Evolutionary conservation across 2,797 vertebrate genomes (phyloP).

Genomic region (Megaceryle alcyon): DNA sequence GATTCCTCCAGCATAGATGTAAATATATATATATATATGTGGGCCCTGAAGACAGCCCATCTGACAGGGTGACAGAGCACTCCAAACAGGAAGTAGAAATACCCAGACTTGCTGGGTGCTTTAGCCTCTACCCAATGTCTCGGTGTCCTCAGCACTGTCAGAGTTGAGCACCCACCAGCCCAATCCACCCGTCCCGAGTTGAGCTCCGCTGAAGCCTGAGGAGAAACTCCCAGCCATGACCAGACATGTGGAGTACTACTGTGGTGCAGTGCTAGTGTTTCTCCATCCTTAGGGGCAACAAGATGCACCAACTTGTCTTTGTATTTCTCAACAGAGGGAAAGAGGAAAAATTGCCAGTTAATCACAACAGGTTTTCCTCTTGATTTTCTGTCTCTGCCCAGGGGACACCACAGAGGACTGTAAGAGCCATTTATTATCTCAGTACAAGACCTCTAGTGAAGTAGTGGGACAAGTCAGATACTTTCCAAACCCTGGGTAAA

Average conservation of each 20-base stretch:
- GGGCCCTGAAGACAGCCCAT: not conserved
- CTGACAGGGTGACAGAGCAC: not conserved
- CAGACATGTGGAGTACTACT: rapidly evolving
- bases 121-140: not conserved
- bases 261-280: not conserved
- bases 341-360: not conserved
- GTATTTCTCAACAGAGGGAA: not conserved
- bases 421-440: not conserved
- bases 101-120: not conserved
- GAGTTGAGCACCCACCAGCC: not conserved
- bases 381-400: not conserved
- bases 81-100: rapidly evolving
- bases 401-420: not conserved
- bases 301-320: not conserved
- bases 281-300: not conserved
- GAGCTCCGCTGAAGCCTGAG: not conserved
- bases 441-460: not conserved
- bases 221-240: not conserved
- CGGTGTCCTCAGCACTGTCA: not conserved
- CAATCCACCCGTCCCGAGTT: not conserved
- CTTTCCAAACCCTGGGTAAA: not conserved
- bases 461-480: not conserved
- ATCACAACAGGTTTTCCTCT: not conserved
- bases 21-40: not conserved
- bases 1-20: not conserved